Evolutionary conservation across 2,113 vertebrate genomes (phyloP).

Genomic region (Poeciliopsis retropinna): DNA sequence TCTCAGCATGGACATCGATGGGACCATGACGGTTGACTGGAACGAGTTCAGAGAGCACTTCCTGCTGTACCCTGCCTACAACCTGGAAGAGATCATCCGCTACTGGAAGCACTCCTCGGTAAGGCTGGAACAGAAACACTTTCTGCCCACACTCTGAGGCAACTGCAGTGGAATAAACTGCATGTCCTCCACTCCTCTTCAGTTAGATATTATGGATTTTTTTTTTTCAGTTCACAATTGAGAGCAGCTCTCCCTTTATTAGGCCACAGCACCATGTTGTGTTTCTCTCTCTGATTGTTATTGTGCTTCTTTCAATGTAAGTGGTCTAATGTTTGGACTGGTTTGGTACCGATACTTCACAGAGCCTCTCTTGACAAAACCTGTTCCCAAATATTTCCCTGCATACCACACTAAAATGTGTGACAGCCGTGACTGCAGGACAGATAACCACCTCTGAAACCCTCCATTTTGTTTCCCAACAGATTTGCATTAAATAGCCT

Average conservation of each 20-base stretch:
- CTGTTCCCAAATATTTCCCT: not conserved
- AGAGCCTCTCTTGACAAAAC: not conserved
- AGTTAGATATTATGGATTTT: slow-evolving; percentile 49
- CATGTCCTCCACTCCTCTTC: not conserved
- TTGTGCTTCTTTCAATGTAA: not conserved
- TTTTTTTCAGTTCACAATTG: slow-evolving; percentile 25
- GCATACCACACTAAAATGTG: not conserved
- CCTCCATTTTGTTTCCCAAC: not conserved
- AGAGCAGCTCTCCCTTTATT: slow-evolving; percentile 33
- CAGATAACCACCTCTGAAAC: not conserved
- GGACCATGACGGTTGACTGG: slow-evolving; percentile 95
- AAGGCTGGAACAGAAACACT: slow-evolving; percentile 36
- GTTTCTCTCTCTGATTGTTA: not conserved
- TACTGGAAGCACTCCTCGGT: slow-evolving; percentile 95
- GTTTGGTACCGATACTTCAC: not conserved
- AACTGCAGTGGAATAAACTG: not conserved
- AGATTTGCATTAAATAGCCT: slow-evolving; percentile 3
- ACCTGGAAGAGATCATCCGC: slow-evolving; percentile 90
- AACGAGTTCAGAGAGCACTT: slow-evolving; percentile 95
- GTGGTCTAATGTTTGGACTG: not conserved
- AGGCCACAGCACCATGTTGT: slow-evolving; percentile 33
- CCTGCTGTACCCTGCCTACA: slow-evolving; percentile 88
- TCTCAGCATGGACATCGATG: slow-evolving; percentile 90
- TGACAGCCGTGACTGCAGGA: not conserved
- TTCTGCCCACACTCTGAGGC: not conserved